Evolutionary conservation across 1,140 invertebrate species (phyloP), one percentile per base, ranked within the genome.

Genomic region (Melitaea cinxia): DNA sequence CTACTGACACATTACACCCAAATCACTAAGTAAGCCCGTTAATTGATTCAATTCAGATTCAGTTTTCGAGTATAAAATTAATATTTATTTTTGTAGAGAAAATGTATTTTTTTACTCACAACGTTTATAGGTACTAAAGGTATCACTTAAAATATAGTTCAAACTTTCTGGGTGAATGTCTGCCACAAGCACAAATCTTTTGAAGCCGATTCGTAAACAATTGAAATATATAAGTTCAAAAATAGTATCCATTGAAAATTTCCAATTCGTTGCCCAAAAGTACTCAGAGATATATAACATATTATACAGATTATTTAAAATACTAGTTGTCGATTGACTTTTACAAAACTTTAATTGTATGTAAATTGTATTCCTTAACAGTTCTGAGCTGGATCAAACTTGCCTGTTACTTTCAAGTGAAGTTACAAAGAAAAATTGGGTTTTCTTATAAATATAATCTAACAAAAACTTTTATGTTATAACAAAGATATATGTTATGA

Each of bases 301-400:
- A n/a, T n/a, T n/a, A n/a, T n/a, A n/a, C n/a, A n/a, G n/a, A n/a
- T n/a, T n/a, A n/a, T n/a, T n/a, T n/a, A n/a, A n/a, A n/a, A n/a
- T n/a, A 45, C 42, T 21, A 1, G 26, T 26, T 15, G 9, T 26
- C 6, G 30, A 9, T 21, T n/a, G 47, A 57, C 42, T 49, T 1
- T 57, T 52, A 59, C 61, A 62, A 85, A 33, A 83, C 68, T 85
- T 82, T 70, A 64, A 85, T 85, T 77, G 68, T 77, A 85, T 78
- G 75, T 73, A 82, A 83, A 83, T 79, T 73, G 66, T 81, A 70
- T 75, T 75, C 70, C 47, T 66, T 63, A 75, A 70, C 66, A 75
- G 57, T 70, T 75, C 33, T 56, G 10, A 75, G 75, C 63, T 70
- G 57, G 61, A 68, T 74, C 56, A 60, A 68, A 73, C 64, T 74